Conservation (phyloP, 1,140 invertebrate species). For the Sycobia sp. region DNA sequence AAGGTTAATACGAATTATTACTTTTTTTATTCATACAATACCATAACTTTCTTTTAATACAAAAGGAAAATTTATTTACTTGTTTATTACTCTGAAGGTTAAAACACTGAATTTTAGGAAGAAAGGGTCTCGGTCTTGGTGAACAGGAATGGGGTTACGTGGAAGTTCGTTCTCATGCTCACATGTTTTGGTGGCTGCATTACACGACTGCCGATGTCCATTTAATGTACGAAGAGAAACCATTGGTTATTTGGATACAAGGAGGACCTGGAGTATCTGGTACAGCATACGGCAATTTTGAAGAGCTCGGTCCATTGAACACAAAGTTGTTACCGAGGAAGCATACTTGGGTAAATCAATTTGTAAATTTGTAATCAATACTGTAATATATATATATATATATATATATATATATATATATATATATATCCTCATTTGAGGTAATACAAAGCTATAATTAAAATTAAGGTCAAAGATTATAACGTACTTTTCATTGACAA, state of each 20-base stretch:
- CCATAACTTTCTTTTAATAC: no score
- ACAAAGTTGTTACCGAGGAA: slow-evolving; percentile 69
- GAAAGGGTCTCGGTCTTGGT: slow-evolving; percentile 61
- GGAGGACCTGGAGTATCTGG: slow-evolving; percentile 76
- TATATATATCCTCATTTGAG: neutral
- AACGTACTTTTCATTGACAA: slow-evolving; percentile 89
- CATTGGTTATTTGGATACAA: slow-evolving; percentile 79
- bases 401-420: slow-evolving; percentile 1
- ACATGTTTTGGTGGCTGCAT: slow-evolving; percentile 84
- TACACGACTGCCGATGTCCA: slow-evolving; percentile 67
- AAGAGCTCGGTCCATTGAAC: slow-evolving; percentile 75
- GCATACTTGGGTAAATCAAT: slow-evolving; percentile 74
- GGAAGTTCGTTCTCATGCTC: slow-evolving; percentile 70
- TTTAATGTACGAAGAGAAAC: slow-evolving; percentile 71
- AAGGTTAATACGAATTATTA: no score
- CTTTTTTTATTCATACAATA: no score
- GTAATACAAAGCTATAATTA: neutral
- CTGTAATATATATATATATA: neutral
- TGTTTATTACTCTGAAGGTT: no score
- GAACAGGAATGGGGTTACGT: slow-evolving; percentile 73
- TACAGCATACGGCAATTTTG: slow-evolving; percentile 78
- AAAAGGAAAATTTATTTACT: neutral
- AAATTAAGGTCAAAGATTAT: slow-evolving; percentile 69
- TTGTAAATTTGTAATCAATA: slow-evolving; percentile 37
- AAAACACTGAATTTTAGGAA: no score